Evolutionary conservation across 2,797 vertebrate genomes (phyloP).

Genomic region (Chrosomus eos): DNA sequence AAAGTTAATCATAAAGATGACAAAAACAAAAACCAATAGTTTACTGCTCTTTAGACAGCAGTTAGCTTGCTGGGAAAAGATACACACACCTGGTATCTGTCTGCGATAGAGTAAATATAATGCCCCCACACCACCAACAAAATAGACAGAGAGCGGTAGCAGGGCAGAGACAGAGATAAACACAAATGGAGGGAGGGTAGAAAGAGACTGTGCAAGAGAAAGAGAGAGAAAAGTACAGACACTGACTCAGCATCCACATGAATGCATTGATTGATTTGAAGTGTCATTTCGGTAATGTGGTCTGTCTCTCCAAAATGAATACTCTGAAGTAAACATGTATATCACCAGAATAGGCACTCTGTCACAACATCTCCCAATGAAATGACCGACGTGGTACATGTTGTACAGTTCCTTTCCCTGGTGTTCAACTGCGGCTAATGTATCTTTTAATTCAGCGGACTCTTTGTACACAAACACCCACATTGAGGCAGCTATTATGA

Average conservation of each 20-base stretch:
- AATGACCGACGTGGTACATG: neutral
- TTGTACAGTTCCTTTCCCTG: conserved; percentile 28
- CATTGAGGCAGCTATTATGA: conserved; percentile 65
- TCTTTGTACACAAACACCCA: conserved; percentile 49
- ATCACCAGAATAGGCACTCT: conserved; percentile 20
- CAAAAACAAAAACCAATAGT: conserved; percentile 25
- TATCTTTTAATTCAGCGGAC: conserved; percentile 29
- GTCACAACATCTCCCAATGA: conserved; percentile 3
- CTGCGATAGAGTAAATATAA: conserved; percentile 27
- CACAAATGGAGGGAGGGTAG: neutral
- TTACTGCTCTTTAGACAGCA: conserved; percentile 18
- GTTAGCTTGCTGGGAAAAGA: conserved; percentile 22
- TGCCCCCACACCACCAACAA: conserved; percentile 14
- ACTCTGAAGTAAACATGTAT: conserved; percentile 34
- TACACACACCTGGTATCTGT: conserved; percentile 45
- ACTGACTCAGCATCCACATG: conserved; percentile 39
- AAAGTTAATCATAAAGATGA: conserved; percentile 21
- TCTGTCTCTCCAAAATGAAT: conserved; percentile 22
- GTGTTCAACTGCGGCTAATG: conserved; percentile 13
- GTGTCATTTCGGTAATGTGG: conserved; percentile 37
- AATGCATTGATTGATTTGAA: conserved; percentile 41
- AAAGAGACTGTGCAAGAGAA: conserved; percentile 6
- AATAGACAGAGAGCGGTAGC: conserved; percentile 33
- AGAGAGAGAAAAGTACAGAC: conserved; percentile 26
- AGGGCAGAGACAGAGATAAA: conserved; percentile 41